These are phyloP conservation scores for Hylyphantes graminicola DNA, from an alignment of 1,140 invertebrate genomes.

Conservation along the genomic window DNA sequence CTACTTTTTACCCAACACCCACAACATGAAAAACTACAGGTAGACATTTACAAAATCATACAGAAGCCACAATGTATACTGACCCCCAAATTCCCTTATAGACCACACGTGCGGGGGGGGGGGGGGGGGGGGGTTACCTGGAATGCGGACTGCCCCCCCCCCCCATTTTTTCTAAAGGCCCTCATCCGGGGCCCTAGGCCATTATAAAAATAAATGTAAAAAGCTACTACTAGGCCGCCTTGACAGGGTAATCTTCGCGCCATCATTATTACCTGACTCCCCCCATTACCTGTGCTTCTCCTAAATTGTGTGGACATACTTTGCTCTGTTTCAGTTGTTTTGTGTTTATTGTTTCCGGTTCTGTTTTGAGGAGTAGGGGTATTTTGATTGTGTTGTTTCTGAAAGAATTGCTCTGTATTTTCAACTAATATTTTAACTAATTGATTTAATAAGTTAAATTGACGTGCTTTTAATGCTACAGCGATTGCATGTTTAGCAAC, in stretches of 20 bases:
- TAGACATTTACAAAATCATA: not conserved
- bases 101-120: not conserved
- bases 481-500: too few species aligned
- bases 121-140: not conserved
- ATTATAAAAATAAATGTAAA: too few species aligned
- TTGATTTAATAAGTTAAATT: too few species aligned
- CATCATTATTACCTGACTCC: constrained; percentile 34
- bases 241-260: constrained; percentile 53
- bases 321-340: too few species aligned
- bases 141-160: constrained; percentile 54
- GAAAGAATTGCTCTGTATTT: too few species aligned
- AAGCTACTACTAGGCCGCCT: not conserved
- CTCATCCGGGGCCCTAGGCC: constrained; percentile 52
- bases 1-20: constrained; percentile 37
- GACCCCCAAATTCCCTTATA: constrained; percentile 45
- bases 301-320: constrained; percentile 10
- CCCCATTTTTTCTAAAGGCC: constrained; percentile 12
- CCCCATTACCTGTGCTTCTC: not conserved
- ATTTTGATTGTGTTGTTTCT: too few species aligned
- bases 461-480: too few species aligned
- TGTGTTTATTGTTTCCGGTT: too few species aligned
- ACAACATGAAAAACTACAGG: constrained; percentile 1
- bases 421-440: too few species aligned
- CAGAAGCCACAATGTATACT: constrained; percentile 2
- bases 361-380: too few species aligned